These are phyloP conservation scores for Caenorhabditis afra DNA, from an alignment of 2,888 invertebrate genomes.

Conservation along the genomic window DNA sequence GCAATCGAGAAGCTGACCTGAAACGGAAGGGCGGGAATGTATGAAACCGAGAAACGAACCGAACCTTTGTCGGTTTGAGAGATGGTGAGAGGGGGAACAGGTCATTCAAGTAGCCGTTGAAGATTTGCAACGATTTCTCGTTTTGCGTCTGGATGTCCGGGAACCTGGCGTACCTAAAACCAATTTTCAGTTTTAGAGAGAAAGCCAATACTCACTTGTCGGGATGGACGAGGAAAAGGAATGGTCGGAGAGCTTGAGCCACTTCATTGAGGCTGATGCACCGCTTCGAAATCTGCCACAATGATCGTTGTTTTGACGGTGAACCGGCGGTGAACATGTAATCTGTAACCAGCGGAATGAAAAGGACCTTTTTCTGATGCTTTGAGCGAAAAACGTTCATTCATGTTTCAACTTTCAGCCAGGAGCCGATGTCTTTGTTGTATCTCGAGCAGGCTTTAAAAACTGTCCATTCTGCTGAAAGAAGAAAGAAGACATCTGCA, in stretches of 20 bases:
- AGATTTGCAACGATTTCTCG: constrained; percentile 79
- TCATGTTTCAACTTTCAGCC: too few species aligned
- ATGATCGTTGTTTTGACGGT: constrained; percentile 41
- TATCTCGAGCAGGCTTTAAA: too few species aligned
- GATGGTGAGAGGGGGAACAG: constrained; percentile 72
- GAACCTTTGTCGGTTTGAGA: constrained; percentile 50
- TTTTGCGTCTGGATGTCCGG: constrained; percentile 80
- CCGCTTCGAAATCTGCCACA: constrained; percentile 53
- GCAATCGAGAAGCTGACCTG: constrained; percentile 73
- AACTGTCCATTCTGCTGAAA: too few species aligned
- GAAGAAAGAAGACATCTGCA: too few species aligned
- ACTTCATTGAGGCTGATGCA: constrained; percentile 50
- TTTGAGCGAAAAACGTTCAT: too few species aligned
- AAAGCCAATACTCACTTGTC: too few species aligned
- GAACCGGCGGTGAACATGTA: constrained; percentile 41
- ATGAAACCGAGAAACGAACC: too few species aligned
- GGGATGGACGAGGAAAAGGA: constrained; percentile 82
- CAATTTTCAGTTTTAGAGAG: not conserved
- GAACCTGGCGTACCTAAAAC: constrained; percentile 80
- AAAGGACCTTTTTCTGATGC: too few species aligned
- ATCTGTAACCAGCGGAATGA: constrained; percentile 24
- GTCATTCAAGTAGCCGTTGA: constrained; percentile 80
- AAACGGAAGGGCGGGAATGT: too few species aligned
- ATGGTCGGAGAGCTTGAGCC: constrained; percentile 81
- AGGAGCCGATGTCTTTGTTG: too few species aligned